phyloP scores from a whole-genome alignment of 1,140 invertebrate genomes.

The Panonychus citri region DNA sequence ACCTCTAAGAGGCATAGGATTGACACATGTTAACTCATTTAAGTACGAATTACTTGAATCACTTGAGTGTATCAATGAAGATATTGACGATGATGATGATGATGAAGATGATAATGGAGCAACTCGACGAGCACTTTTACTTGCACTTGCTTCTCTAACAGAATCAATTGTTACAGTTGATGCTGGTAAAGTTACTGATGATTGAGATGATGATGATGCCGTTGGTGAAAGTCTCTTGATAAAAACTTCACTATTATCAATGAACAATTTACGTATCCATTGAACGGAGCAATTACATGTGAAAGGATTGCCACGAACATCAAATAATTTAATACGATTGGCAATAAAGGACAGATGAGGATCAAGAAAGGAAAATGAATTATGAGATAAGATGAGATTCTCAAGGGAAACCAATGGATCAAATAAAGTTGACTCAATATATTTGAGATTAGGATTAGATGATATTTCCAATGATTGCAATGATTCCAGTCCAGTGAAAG shows the following conservation, averaged over 20 bases:
- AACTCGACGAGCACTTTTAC: no score
- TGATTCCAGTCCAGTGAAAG: neutral
- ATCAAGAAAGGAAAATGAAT: neutral
- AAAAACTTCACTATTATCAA: neutral
- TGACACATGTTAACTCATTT: neutral
- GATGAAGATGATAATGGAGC: neutral
- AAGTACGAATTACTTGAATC: neutral
- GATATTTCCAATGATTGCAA: neutral
- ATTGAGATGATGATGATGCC: neutral
- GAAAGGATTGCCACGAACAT: neutral
- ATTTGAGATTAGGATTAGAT: neutral
- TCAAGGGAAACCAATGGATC: neutral
- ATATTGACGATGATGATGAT: neutral
- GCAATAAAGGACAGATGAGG: neutral
- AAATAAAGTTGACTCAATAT: neutral
- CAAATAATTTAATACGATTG: neutral
- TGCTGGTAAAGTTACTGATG: neutral
- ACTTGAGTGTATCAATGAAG: neutral
- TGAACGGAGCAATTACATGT: conserved; percentile 1
- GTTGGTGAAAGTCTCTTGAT: neutral
- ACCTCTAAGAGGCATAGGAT: neutral
- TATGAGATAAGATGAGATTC: neutral
- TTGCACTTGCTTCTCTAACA: no score
- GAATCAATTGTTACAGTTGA: neutral
- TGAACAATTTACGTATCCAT: conserved; percentile 1